These are phyloP conservation scores for Euwallacea similis DNA, from an alignment of 1,140 invertebrate genomes.

Conservation along the genomic window DNA sequence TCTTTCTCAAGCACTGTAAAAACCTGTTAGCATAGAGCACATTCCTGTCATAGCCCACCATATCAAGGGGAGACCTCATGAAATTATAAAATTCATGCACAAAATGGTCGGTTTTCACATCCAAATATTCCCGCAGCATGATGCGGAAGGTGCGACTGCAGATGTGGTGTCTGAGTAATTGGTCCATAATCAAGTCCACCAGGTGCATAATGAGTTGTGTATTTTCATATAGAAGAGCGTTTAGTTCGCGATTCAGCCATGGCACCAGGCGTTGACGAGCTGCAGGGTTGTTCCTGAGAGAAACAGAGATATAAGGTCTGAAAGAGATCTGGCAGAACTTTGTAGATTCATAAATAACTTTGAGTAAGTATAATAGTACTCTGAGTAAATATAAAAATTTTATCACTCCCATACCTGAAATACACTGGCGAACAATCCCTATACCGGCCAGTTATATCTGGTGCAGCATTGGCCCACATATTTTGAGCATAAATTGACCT, in stretches of 20 bases:
- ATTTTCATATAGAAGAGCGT: slow-evolving; percentile 66
- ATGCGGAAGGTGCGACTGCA: slow-evolving; percentile 71
- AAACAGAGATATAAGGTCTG: slow-evolving; percentile 23
- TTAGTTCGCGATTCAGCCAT: slow-evolving; percentile 86
- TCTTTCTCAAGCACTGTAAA: neutral
- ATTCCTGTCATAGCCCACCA: slow-evolving; percentile 72
- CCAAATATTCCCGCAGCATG: slow-evolving; percentile 61
- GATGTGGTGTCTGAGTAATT: slow-evolving; percentile 72
- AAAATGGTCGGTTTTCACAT: slow-evolving; percentile 74
- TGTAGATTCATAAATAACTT: neutral
- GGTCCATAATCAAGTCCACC: slow-evolving; percentile 67
- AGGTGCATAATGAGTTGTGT: slow-evolving; percentile 65
- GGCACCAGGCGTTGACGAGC: slow-evolving; percentile 79
- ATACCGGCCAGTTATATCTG: slow-evolving; percentile 66
- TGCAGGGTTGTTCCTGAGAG: slow-evolving; percentile 73
- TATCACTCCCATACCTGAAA: slow-evolving; percentile 60
- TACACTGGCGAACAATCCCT: slow-evolving; percentile 75
- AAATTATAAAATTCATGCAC: slow-evolving; percentile 87
- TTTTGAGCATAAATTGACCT: slow-evolving; percentile 76
- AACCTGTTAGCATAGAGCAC: slow-evolving; percentile 52
- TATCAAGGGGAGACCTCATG: slow-evolving; percentile 81
- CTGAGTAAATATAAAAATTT: too few relatives aligned
- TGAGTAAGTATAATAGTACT: too few relatives aligned
- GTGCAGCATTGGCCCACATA: slow-evolving; percentile 70
- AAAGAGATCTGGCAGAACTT: neutral